Evolutionary conservation across 1,140 invertebrate genomes (phyloP).

Genomic region (Streblospio benedicti): DNA sequence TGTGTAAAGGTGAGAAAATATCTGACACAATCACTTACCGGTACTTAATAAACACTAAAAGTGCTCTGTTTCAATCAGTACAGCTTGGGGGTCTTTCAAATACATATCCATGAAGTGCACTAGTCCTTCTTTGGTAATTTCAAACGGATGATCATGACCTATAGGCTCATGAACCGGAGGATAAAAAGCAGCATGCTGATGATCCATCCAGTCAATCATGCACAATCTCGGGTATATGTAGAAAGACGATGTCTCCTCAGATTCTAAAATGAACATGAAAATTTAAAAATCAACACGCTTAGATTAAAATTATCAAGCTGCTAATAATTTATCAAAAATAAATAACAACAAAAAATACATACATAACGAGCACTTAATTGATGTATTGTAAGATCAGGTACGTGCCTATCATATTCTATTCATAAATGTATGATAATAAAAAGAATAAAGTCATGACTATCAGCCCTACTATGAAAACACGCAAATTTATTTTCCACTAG

Average conservation of each 20-base stretch:
- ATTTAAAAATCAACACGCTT: not conserved
- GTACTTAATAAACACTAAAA: slow-evolving; percentile 12
- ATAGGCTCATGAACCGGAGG: not conserved
- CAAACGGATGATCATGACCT: not conserved
- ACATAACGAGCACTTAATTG: too few species aligned
- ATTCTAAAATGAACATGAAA: not conserved
- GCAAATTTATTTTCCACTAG: too few species aligned
- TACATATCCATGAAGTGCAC: not conserved
- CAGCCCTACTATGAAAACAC: too few species aligned
- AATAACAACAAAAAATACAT: too few species aligned
- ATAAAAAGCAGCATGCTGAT: slow-evolving; percentile 18
- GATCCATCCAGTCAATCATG: slow-evolving; percentile 15
- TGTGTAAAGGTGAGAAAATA: too few species aligned
- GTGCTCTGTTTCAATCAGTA: slow-evolving; percentile 12
- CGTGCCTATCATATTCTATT: too few species aligned
- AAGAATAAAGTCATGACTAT: too few species aligned
- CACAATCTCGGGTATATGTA: slow-evolving; percentile 15
- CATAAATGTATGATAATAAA: too few species aligned
- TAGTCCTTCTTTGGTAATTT: not conserved
- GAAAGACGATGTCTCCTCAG: not conserved
- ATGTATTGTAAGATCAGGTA: too few species aligned
- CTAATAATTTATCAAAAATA: too few species aligned
- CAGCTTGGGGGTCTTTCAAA: not conserved
- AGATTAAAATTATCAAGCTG: too few species aligned
- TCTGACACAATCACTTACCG: too few species aligned